These are phyloP conservation scores for Epicauta chinensis DNA, from an alignment of 1,140 invertebrate species.

Conservation along the genomic window DNA sequence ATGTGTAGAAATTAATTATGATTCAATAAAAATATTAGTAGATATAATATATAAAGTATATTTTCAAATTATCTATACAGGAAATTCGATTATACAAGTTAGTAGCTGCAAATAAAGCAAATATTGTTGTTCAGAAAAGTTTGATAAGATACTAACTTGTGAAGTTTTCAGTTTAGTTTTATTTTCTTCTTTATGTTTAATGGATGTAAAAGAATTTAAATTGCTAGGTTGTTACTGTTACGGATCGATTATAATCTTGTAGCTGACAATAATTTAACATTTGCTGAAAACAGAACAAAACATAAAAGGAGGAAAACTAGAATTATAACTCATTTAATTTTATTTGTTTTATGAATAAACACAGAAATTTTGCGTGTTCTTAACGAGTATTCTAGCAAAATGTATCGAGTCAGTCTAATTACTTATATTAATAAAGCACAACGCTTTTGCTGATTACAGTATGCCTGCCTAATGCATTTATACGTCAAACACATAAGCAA, in stretches of 20 bases:
- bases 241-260: too few relatives aligned
- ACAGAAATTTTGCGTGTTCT: constrained; percentile 4
- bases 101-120: constrained; percentile 6
- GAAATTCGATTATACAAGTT: constrained; percentile 3
- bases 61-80: neutral
- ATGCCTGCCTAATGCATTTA: constrained; percentile 8
- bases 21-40: too few relatives aligned
- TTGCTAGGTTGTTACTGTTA: too few relatives aligned
- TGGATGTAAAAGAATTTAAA: too few relatives aligned
- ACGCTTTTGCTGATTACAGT: constrained; percentile 14
- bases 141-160: neutral
- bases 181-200: too few relatives aligned
- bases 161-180: neutral
- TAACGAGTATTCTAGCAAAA: constrained; percentile 1
- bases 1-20: too few relatives aligned
- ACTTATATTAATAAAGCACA: constrained; percentile 16
- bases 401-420: constrained; percentile 11
- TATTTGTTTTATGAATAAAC: too few relatives aligned
- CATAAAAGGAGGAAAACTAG: too few relatives aligned
- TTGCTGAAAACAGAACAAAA: too few relatives aligned
- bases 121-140: neutral
- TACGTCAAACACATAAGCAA: constrained; percentile 8
- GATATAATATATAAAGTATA: too few relatives aligned
- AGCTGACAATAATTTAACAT: too few relatives aligned
- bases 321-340: too few relatives aligned